phyloP scores from a whole-genome alignment of 2,797 vertebrate species.

The Danio choprae region DNA sequence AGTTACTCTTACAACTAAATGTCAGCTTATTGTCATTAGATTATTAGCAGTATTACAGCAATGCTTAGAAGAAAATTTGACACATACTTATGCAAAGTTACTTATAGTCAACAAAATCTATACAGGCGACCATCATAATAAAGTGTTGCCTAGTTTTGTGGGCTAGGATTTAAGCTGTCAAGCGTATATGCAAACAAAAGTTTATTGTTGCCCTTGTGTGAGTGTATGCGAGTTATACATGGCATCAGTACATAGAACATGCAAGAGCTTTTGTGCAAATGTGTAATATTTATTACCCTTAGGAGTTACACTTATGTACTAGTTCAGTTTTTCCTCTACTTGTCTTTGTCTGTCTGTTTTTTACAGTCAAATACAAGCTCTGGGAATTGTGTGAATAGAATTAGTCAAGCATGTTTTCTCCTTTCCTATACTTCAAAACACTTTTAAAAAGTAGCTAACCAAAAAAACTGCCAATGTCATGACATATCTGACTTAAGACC shows the following conservation, averaged over 20 bases:
- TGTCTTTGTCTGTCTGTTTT: not conserved
- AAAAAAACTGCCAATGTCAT: too few relatives aligned
- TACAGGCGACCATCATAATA: too few relatives aligned
- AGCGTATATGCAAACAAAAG: not conserved
- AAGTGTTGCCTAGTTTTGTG: not conserved
- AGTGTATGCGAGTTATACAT: slow-evolving; percentile 15
- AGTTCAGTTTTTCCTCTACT: not conserved
- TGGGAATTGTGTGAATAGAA: too few relatives aligned
- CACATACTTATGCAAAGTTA: too few relatives aligned
- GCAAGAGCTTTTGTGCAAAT: not conserved
- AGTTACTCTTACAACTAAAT: too few relatives aligned
- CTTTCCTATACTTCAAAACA: not conserved
- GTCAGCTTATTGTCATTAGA: too few relatives aligned
- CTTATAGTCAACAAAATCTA: too few relatives aligned
- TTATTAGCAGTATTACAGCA: too few relatives aligned
- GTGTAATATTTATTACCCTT: slow-evolving; percentile 23
- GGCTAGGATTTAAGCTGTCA: not conserved
- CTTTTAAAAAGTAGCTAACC: too few relatives aligned
- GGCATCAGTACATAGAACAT: not conserved
- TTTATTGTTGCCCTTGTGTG: not conserved
- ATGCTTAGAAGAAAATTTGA: too few relatives aligned
- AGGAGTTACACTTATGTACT: slow-evolving; percentile 26
- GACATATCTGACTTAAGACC: too few relatives aligned
- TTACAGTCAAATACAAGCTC: not conserved
- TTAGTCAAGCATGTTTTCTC: not conserved